Percentiles rank a stretch among this genome's conserved stretches.
Conservation (phyloP, 2,888 invertebrate species). For the Idaea straminata region DNA sequence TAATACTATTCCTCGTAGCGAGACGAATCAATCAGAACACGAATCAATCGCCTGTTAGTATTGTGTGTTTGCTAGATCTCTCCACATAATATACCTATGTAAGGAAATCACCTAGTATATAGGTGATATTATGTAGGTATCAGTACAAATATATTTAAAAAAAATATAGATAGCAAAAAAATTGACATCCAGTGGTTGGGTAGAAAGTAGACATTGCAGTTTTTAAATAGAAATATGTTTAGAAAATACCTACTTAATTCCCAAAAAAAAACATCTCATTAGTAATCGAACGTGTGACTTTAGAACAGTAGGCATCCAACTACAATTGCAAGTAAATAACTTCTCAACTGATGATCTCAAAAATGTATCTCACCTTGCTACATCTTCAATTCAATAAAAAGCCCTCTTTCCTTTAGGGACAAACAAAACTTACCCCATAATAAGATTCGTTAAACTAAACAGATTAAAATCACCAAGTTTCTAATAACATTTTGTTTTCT, state of each 20-base stretch:
- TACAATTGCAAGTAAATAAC: too few species aligned
- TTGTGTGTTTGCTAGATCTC: not conserved
- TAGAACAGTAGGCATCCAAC: too few species aligned
- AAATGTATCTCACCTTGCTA: not conserved
- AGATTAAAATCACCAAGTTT: slow-evolving; percentile 1
- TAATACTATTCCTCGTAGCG: not conserved
- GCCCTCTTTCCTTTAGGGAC: not conserved
- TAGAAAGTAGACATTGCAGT: too few species aligned
- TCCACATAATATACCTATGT: not conserved
- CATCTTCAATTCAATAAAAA: not conserved
- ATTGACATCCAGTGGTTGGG: too few species aligned
- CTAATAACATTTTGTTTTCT: not conserved
- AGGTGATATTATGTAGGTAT: not conserved
- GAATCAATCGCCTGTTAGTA: not conserved
- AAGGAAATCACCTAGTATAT: not conserved
- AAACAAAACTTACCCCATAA: not conserved
- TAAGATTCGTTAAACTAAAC: not conserved
- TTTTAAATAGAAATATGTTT: too few species aligned
- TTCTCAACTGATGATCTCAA: not conserved
- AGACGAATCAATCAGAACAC: not conserved
- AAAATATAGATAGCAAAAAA: too few species aligned
- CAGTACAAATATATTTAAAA: not conserved
- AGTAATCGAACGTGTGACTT: too few species aligned
- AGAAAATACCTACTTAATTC: too few species aligned
- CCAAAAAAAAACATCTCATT: too few species aligned